phyloP scores from a whole-genome alignment of 1,140 invertebrate species.

The Drosophila bifasciata region DNA sequence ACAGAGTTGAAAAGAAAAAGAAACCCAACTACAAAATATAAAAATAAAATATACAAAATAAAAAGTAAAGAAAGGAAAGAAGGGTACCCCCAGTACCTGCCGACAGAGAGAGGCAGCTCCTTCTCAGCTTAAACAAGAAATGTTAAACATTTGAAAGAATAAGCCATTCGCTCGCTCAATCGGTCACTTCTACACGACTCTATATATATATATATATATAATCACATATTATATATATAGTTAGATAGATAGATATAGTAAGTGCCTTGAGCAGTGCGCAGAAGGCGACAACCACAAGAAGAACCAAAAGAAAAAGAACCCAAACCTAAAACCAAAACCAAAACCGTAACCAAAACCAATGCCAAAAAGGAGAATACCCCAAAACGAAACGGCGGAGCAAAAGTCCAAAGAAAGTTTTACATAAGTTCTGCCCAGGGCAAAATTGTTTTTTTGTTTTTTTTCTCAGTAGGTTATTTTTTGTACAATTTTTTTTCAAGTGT shows the following conservation, averaged over 20 bases:
- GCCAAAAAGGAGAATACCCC: conserved; percentile 9
- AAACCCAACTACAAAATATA: background rate
- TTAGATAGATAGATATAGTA: conserved; percentile 29
- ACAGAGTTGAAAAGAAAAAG: background rate
- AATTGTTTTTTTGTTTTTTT: conserved; percentile 33
- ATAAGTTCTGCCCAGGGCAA: conserved; percentile 56
- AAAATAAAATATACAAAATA: background rate
- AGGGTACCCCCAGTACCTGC: background rate
- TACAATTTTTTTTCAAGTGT: conserved; percentile 43
- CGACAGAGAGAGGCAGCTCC: background rate
- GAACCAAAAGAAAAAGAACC: no score
- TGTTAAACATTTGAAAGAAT: conserved; percentile 19
- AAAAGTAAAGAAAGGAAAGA: background rate
- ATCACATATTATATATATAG: conserved; percentile 11
- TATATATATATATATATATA: conserved; percentile 6
- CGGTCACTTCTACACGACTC: no score
- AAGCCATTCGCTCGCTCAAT: background rate
- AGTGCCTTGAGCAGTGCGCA: conserved; percentile 34
- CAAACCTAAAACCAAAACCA: no score
- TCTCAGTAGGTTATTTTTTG: conserved; percentile 42
- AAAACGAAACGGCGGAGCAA: conserved; percentile 12
- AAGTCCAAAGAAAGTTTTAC: conserved; percentile 66
- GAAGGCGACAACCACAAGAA: conserved; percentile 2
- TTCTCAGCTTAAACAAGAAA: background rate
- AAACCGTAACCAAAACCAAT: background rate